Evolutionary conservation across 2,797 vertebrate species (phyloP), one percentile per base, ranked within the genome.

Genomic region (Acestrorhynchus altus): DNA sequence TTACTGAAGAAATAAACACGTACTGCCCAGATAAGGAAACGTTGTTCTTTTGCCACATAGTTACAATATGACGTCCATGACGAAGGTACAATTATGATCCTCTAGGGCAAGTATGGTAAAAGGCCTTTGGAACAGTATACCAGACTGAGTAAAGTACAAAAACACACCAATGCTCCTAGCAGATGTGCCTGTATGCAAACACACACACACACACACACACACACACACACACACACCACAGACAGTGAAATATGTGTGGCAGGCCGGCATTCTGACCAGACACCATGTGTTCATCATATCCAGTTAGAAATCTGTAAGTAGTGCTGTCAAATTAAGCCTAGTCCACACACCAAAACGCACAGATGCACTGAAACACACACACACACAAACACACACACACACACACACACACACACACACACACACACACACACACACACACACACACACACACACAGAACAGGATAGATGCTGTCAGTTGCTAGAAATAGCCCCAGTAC

Each of bases 401-500:
- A 72, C 35, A 63, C 39, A 65, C 59, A 64, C 22, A 57, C 22
- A 69, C 31, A 42, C 18, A 63, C 44, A 61, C 54, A 28, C 44
- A 57, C 70, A 61, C 46, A 42, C 22, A 65, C 44, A 59, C 60
- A 61, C 20, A 49, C 31, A 44, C 78, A 39, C 31, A n/a, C 65
- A 68, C 64, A 35, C 56, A 64, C 57, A 56, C 60, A 59, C 22
- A 31, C 24, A 73, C 40, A 65, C 39, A 63, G 1, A 59, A 54
- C 31, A 24, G 59, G 40, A 76, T 56, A 63, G 57, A 81, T 47
- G 65, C 16, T 70, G 72, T 83, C 63, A 78, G 67, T 22, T 16
- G 39, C 76, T 76, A 56, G 51, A 83, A 86, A 84, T 83, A 86
- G 69, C 70, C 47, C 54, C n/a, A 42, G 44, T 20, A 51, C 39